Evolutionary conservation across 2,797 vertebrate species (phyloP), one percentile per base, ranked within the genome.

Genomic region (Poecilia picta): DNA sequence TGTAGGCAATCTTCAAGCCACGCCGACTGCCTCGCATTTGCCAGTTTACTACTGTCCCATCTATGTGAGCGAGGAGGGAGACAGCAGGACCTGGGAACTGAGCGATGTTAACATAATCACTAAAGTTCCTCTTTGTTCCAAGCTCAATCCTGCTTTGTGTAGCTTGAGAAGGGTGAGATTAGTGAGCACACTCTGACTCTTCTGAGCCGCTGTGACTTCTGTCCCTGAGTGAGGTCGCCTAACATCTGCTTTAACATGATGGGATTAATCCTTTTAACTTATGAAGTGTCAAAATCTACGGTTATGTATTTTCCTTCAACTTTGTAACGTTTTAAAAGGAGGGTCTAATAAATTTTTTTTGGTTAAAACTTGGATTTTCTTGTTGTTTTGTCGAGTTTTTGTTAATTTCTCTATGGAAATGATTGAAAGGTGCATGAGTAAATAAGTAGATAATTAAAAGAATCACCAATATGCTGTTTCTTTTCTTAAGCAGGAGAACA

Each of bases 21-120:
- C 43, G 1, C 70, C 36, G 31, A 5, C n/a, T 10, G 25, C 43
- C 0, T 15, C 84, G 49, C 78, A 89, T 46, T 70, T 89, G 16
- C 83, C 87, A 0, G 18, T 93, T 25, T 97, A 97, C 79, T 87
- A 82, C 71, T 97, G 97, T 72, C 97, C 96, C 0, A 88, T 98
- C 41, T 97, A 96, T 84, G 55, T 91, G 33, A 89, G 94, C 0
- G 70, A 73, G 41, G 80, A 92, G 49, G 68, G 11, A 5, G 77
- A 89, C 0, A 76, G 81, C 16, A 92, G 73, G 73, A 78, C 75
- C 36, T 59, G 76, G 79, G 82, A 64, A 46, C 90, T 95, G 53
- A 82, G 84, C n/a, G 90, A 92, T 49, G 81, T 70, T 41, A 91
- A 91, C 71, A 74, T 92, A 20, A 74, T 96, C 79, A 82, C 90